Conservation (phyloP, 92 coral and sea anemone species). For the Palythoa grandis region DNA sequence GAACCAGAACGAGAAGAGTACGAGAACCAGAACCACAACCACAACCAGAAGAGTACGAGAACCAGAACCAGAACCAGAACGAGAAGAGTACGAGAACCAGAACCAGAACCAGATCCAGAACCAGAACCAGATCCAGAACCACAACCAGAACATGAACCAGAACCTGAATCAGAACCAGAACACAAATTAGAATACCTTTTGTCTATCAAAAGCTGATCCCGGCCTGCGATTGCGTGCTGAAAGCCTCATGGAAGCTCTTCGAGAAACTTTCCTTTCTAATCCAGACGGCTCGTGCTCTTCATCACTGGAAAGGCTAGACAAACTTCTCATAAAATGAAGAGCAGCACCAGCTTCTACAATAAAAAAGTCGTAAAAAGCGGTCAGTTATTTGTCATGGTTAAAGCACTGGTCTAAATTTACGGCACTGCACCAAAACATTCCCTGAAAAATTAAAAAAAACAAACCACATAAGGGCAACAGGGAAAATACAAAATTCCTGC, state of each 20-base stretch:
- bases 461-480: background rate
- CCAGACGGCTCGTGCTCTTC: slow-evolving; percentile 71
- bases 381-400: background rate
- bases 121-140: too few relatives aligned
- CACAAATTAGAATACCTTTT: slow-evolving; percentile 11
- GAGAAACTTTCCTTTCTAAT: slow-evolving; percentile 73
- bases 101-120: too few relatives aligned
- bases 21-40: too few relatives aligned
- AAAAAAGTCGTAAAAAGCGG: background rate
- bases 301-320: slow-evolving; percentile 73
- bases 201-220: slow-evolving; percentile 65
- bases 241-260: slow-evolving; percentile 69
- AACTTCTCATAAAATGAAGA: slow-evolving; percentile 70
- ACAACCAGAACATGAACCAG: too few relatives aligned
- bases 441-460: too few relatives aligned
- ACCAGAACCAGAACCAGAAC: too few relatives aligned
- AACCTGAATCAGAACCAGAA: too few relatives aligned
- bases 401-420: background rate
- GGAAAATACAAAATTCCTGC: too few relatives aligned
- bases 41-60: too few relatives aligned
- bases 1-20: too few relatives aligned
- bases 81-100: too few relatives aligned
- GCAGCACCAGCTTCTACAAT: slow-evolving; percentile 73
- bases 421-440: too few relatives aligned
- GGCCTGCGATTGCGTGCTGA: slow-evolving; percentile 52